These are phyloP conservation scores for Phenganax subtilis DNA, from an alignment of 92 coral and sea anemone species.

Conservation along the genomic window DNA sequence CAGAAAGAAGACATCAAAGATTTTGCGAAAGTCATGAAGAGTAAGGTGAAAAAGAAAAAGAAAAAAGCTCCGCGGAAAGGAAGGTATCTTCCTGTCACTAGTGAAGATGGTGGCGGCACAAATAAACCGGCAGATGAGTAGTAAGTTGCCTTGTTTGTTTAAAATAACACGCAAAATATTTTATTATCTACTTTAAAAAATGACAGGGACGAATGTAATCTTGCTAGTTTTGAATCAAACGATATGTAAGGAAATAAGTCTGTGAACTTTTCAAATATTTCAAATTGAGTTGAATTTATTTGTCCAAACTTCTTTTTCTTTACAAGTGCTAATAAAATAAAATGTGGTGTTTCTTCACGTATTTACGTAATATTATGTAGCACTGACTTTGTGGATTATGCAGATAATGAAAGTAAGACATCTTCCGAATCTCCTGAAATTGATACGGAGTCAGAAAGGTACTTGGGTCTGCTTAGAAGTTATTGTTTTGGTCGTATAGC, in stretches of 20 bases:
- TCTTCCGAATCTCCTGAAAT: constrained; percentile 18
- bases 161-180: too few relatives aligned
- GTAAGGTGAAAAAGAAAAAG: constrained; percentile 87
- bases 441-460: constrained; percentile 3
- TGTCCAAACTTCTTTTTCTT: too few relatives aligned
- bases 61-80: constrained; percentile 72
- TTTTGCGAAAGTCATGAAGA: constrained; percentile 89
- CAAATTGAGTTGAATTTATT: too few relatives aligned
- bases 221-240: too few relatives aligned
- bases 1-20: constrained; percentile 98
- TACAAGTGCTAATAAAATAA: too few relatives aligned
- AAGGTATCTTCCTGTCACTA: constrained; percentile 73
- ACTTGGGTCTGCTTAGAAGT: too few relatives aligned
- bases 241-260: too few relatives aligned
- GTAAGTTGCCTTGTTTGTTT: constrained; percentile 45
- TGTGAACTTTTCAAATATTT: too few relatives aligned
- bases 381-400: constrained; percentile 10
- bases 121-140: constrained; percentile 70
- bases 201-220: too few relatives aligned
- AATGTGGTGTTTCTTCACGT: neutral
- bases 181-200: too few relatives aligned
- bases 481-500: too few relatives aligned
- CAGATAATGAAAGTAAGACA: constrained; percentile 23
- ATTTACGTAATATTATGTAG: neutral
- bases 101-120: constrained; percentile 52